phyloP scores from a whole-genome alignment of 2,888 invertebrate genomes.

The Xestia c-nigrum region DNA sequence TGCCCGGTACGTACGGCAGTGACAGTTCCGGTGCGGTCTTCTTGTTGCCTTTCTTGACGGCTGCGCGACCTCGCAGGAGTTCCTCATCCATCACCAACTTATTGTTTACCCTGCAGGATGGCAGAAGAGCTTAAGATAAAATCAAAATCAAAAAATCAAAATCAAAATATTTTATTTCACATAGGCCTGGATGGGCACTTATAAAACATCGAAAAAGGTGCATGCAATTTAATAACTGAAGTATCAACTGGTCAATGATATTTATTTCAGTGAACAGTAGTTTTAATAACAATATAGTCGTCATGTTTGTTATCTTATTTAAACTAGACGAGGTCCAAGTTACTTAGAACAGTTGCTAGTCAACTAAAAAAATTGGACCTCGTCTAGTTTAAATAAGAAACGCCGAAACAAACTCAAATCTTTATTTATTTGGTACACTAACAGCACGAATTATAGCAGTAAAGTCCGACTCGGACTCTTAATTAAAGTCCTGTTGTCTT shows the following conservation, averaged over 20 bases:
- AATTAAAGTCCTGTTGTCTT: background rate
- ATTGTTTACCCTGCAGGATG: constrained; percentile 78
- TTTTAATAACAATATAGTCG: background rate
- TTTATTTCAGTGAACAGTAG: background rate
- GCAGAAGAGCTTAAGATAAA: background rate
- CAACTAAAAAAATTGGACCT: too few species aligned
- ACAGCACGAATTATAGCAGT: background rate
- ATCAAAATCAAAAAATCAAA: too few species aligned
- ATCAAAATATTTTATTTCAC: too few species aligned
- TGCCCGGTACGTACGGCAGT: constrained; percentile 92
- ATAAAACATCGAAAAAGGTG: too few species aligned
- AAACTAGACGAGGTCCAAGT: background rate
- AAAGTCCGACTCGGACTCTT: too few species aligned
- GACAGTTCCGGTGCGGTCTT: constrained; percentile 88
- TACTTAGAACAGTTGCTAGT: too few species aligned
- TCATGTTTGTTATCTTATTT: background rate
- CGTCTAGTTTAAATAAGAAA: too few species aligned
- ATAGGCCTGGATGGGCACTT: too few species aligned
- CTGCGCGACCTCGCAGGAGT: constrained; percentile 78
- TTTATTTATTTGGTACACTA: too few species aligned
- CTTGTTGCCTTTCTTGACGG: constrained; percentile 79
- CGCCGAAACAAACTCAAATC: background rate
- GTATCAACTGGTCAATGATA: background rate
- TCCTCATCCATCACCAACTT: constrained; percentile 86
- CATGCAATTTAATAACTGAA: too few species aligned